Evolutionary conservation across 2,797 vertebrate species (phyloP).

Genomic region (Poliocrania exsul): DNA sequence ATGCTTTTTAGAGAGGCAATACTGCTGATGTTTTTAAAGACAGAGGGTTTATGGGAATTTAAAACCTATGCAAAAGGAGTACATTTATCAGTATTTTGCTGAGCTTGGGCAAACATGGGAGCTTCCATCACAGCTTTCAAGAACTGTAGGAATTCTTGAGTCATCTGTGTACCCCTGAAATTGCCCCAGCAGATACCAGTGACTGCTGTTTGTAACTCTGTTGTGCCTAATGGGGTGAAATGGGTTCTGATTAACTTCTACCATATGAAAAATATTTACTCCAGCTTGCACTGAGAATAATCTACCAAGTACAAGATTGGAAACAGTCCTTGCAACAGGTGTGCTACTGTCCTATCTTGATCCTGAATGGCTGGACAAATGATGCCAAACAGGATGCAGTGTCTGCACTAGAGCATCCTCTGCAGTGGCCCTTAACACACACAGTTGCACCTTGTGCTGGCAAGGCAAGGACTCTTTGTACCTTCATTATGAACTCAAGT

Average conservation of each 20-base stretch:
- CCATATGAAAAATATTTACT: neutral
- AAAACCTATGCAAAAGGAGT: neutral
- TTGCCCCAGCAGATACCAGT: neutral
- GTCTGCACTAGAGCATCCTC: neutral
- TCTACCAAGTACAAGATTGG: neutral
- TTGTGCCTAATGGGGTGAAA: neutral
- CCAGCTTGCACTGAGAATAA: neutral
- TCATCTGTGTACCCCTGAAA: neutral
- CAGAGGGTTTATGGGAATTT: neutral
- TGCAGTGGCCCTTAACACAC: neutral
- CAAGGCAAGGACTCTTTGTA: neutral
- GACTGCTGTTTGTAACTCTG: neutral
- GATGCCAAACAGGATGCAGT: neutral
- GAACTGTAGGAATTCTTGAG: neutral
- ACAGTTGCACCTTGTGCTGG: neutral
- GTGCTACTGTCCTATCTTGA: neutral
- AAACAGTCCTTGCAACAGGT: neutral
- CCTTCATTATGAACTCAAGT: neutral
- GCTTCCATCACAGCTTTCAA: neutral
- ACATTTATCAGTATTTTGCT: neutral
- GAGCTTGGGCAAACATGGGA: neutral
- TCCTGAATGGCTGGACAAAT: neutral
- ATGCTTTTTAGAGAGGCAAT: neutral
- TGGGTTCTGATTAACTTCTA: neutral
- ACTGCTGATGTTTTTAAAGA: neutral